A percentile compares a stretch with the other conserved stretches of the same genome.
Conservation (phyloP, 2,888 invertebrate species). For the Eupithecia subfuscata region DNA sequence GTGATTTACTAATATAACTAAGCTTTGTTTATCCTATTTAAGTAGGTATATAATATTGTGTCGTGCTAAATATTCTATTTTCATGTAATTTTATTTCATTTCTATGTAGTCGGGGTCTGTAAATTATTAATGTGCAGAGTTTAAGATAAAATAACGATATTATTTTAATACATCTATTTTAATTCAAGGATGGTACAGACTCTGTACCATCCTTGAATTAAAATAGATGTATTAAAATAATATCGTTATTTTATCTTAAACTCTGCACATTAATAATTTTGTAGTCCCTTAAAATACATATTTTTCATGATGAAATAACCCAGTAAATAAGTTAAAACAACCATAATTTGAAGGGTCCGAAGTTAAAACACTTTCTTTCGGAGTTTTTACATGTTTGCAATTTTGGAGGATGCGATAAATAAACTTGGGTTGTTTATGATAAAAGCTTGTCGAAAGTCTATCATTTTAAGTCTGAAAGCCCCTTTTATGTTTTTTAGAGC, state of each 20-base stretch:
- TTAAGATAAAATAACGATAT: constrained; percentile 55
- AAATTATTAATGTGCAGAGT: constrained; percentile 39
- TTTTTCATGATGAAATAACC: constrained; percentile 66
- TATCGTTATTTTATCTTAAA: constrained; percentile 56
- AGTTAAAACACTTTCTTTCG: constrained; percentile 24
- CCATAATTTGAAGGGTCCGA: constrained; percentile 50
- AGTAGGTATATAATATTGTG: no score
- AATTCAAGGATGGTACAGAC: background rate
- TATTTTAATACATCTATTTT: background rate
- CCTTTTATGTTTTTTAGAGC: background rate
- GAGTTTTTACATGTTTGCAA: constrained; percentile 29
- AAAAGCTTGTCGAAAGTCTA: background rate
- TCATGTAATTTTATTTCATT: no score
- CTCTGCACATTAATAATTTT: constrained; percentile 33
- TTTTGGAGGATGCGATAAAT: constrained; percentile 32
- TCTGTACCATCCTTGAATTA: background rate
- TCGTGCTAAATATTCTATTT: no score
- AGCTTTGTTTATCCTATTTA: no score
- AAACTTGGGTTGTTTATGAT: constrained; percentile 11
- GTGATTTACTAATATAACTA: no score
- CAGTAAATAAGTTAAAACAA: constrained; percentile 59
- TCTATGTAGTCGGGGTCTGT: no score
- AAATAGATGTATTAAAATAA: constrained; percentile 14
- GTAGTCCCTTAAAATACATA: constrained; percentile 28
- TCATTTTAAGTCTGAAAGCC: background rate